A percentile compares a stretch with the other conserved stretches of the same genome.
phyloP scores from a whole-genome alignment of 1,140 invertebrate genomes.

The Calephelis virginiensis region DNA sequence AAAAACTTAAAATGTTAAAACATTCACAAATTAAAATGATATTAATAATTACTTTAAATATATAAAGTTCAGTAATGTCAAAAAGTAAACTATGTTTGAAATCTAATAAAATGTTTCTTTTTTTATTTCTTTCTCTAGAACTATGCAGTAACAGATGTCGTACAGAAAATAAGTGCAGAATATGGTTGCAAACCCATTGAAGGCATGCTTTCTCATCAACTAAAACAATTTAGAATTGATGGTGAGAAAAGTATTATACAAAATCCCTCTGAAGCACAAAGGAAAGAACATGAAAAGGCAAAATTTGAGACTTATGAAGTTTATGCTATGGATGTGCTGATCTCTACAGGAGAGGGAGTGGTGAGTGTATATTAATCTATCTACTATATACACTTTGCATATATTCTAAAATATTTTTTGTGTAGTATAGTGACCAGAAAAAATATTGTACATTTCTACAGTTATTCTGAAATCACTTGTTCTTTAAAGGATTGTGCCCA shows the following conservation, averaged over 20 bases:
- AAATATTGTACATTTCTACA: too few species aligned
- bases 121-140: constrained; percentile 82
- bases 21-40: too few species aligned
- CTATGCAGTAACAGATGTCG: constrained; percentile 93
- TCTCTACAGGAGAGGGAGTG: constrained; percentile 85
- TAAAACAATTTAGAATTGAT: constrained; percentile 98
- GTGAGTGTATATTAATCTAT: constrained; percentile 41
- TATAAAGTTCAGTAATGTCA: not conserved
- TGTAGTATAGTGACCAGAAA: too few species aligned
- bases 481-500: too few species aligned
- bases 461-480: too few species aligned
- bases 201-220: constrained; percentile 98
- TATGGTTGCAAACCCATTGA: constrained; percentile 99
- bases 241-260: constrained; percentile 98
- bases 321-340: constrained; percentile 98
- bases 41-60: too few species aligned
- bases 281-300: constrained; percentile 98
- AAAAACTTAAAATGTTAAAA: too few species aligned
- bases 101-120: constrained; percentile 9
- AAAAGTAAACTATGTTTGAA: too few species aligned
- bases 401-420: too few species aligned
- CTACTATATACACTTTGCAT: too few species aligned
- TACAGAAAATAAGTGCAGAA: constrained; percentile 94
- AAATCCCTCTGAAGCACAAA: constrained; percentile 96
- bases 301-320: constrained; percentile 98